Evolutionary conservation across 2,113 vertebrate species (phyloP).

Genomic region (Hippocampus zosterae): DNA sequence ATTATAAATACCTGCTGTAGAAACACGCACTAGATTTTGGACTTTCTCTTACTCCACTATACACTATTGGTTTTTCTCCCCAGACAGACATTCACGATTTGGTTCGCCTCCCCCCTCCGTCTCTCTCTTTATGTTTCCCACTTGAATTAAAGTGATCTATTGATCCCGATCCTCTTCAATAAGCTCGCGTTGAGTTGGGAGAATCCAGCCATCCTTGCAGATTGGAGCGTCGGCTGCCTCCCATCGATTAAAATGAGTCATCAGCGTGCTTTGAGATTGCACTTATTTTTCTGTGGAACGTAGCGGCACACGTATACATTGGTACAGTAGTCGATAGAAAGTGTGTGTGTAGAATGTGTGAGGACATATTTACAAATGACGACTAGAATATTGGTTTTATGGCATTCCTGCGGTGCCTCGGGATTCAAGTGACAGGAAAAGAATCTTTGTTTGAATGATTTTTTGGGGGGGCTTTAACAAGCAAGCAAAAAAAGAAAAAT

Average conservation of each 20-base stretch:
- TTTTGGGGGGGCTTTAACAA: no score
- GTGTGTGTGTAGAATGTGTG: conserved; percentile 7
- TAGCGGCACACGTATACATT: background rate
- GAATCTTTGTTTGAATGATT: no score
- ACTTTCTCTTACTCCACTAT: background rate
- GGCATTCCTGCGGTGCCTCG: no score
- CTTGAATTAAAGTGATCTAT: conserved; percentile 40
- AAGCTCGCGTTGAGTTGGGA: conserved; percentile 21
- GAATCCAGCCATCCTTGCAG: background rate
- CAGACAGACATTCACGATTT: conserved; percentile 19
- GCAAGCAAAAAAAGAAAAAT: no score
- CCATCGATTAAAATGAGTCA: conserved; percentile 49
- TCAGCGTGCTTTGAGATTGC: conserved; percentile 21
- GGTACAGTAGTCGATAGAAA: background rate
- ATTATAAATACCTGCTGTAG: no score
- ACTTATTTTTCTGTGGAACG: conserved; percentile 29
- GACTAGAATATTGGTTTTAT: background rate
- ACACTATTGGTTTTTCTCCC: background rate
- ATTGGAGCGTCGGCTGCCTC: conserved; percentile 25
- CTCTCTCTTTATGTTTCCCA: background rate
- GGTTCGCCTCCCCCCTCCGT: conserved; percentile 5
- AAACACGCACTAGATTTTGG: background rate
- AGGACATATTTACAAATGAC: background rate
- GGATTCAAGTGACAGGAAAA: no score
- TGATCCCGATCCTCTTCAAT: conserved; percentile 32